Percentiles rank a stretch among this genome's conserved stretches.
Evolutionary conservation across 1,140 invertebrate genomes (phyloP).

Genomic region (Drosophila oshimai): DNA sequence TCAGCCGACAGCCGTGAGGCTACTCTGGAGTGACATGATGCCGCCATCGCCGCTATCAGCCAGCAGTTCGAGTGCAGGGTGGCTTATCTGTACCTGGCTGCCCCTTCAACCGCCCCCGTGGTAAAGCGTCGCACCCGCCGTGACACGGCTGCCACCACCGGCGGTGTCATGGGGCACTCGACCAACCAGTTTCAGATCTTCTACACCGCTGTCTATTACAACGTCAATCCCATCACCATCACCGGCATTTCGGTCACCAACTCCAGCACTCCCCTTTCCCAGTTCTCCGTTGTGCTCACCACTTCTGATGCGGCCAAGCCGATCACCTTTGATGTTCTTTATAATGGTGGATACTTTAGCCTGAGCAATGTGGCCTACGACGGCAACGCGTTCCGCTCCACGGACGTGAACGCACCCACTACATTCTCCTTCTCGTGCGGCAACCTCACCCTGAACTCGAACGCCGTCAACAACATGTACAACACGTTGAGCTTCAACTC

Average conservation of each 20-base stretch:
- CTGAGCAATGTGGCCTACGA: conserved; percentile 55
- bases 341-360: conserved; percentile 60
- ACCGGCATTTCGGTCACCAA: conserved; percentile 30
- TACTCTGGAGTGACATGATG: conserved; percentile 82
- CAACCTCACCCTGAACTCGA: conserved; percentile 52
- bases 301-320: background rate
- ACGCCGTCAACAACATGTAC: background rate
- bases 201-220: conserved; percentile 41
- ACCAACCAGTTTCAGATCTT: conserved; percentile 65
- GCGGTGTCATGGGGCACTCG: conserved; percentile 1
- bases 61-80: conserved; percentile 68
- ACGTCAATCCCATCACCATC: conserved; percentile 6
- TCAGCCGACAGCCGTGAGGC: conserved; percentile 75
- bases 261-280: background rate
- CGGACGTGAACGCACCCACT: conserved; percentile 59
- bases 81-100: conserved; percentile 70
- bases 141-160: conserved; percentile 45
- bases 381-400: conserved; percentile 9
- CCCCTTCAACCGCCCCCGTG: conserved; percentile 47
- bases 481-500: too few relatives aligned
- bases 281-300: conserved; percentile 44
- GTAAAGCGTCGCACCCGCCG: conserved; percentile 59
- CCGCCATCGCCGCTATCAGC: conserved; percentile 63
- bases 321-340: conserved; percentile 57
- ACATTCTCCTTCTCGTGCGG: conserved; percentile 74